These are phyloP conservation scores for Coryphaenoides rupestris DNA, from an alignment of 2,113 vertebrate genomes.

Conservation along the genomic window DNA sequence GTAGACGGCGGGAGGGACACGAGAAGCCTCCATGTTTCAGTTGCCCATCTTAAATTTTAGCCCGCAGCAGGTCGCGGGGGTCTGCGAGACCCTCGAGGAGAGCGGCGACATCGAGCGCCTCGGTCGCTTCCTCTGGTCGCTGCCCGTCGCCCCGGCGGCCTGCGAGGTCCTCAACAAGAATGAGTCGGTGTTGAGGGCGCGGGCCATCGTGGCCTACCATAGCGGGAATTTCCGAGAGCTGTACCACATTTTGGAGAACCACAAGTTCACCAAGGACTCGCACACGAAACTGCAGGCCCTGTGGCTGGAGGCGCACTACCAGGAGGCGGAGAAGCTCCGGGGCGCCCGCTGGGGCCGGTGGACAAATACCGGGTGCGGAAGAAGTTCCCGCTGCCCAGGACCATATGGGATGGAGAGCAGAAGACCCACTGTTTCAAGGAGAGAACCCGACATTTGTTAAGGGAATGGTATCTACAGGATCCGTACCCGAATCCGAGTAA, in stretches of 20 bases:
- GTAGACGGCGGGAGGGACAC: slow-evolving; percentile 58
- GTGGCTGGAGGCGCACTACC: slow-evolving; percentile 98
- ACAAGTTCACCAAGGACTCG: slow-evolving; percentile 99
- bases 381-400: slow-evolving; percentile 98
- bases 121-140: slow-evolving; percentile 97
- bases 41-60: slow-evolving; percentile 98
- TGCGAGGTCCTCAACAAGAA: slow-evolving; percentile 98
- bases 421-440: slow-evolving; percentile 99
- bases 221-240: slow-evolving; percentile 97
- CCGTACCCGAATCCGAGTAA: slow-evolving; percentile 98
- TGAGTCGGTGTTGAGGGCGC: slow-evolving; percentile 92
- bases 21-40: slow-evolving; percentile 94
- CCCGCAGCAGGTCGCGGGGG: slow-evolving; percentile 99
- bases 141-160: slow-evolving; percentile 95
- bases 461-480: slow-evolving; percentile 99
- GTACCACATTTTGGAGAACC: slow-evolving; percentile 96
- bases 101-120: slow-evolving; percentile 97
- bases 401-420: slow-evolving; percentile 99
- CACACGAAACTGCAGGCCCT: slow-evolving; percentile 97
- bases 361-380: slow-evolving; percentile 98
- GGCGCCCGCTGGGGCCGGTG: slow-evolving; percentile 95
- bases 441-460: slow-evolving; percentile 92
- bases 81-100: slow-evolving; percentile 98
- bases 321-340: slow-evolving; percentile 97
- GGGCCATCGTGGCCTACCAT: slow-evolving; percentile 97